Evolutionary conservation across 1,140 invertebrate genomes (phyloP), one percentile per base, ranked within the genome.

Genomic region (Gyrodactylus salaris): DNA sequence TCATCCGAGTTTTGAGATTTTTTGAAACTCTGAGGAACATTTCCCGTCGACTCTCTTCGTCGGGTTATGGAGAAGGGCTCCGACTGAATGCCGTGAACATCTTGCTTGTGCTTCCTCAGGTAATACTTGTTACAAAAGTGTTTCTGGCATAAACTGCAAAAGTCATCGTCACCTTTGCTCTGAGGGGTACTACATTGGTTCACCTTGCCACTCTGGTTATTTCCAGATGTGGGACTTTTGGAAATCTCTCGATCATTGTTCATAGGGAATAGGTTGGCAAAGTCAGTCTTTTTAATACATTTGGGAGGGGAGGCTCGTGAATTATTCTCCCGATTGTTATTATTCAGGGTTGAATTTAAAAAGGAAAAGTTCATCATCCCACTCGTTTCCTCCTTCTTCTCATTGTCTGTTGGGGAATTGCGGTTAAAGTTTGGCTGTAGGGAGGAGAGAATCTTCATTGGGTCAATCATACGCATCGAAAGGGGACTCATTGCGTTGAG

Each of bases 121-220:
- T 75, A 75, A 27, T 75, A 75, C 73, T 75, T 75, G 73, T 75
- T 75, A 27, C 75, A 75, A 26, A 75, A 75, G 20, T 27, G 73
- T 25, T 75, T 75, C 54, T 75, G 26, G 27, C 75, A 75, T 20
- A 25, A 34, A 22, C 74, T 71, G 24, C 75, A 75, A 68, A 70
- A 75, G 69, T 74, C 70, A 1, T 75, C 75, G 20, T 71, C 70
- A n/a, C 34, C 34, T n/a, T 54, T 54, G 34, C 7, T 54, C 34
- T 54, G 34, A n/a, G n/a, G n/a, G n/a, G n/a, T n/a, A n/a, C n/a
- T 54, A n/a, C n/a, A 16, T n/a, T 54, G 34, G n/a, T 16, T 7
- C 7, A n/a, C 7, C 34, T 54, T 54, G 7, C n/a, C 34, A 7
- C n/a, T n/a, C 7, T 54, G 7, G n/a, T n/a, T n/a, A 54, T 7